Evolutionary conservation across 2,797 vertebrate genomes (phyloP).

Genomic region (Pipistrellus kuhlii): DNA sequence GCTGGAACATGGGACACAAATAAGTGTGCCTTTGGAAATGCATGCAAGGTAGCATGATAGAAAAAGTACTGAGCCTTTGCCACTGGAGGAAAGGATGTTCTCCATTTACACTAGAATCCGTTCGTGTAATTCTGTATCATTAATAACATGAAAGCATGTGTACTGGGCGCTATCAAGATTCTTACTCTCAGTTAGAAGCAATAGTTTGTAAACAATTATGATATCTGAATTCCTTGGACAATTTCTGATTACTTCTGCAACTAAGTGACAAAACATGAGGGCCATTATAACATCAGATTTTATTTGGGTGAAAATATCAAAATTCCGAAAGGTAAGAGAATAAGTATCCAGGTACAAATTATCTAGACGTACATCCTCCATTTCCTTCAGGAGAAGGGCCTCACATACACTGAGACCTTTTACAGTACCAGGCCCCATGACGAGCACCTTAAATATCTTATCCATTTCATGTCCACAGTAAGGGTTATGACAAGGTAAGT

Average conservation of each 20-base stretch:
- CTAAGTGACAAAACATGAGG: not conserved
- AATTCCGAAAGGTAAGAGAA: not conserved
- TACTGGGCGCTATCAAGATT: not conserved
- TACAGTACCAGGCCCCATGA: not conserved
- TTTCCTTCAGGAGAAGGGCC: not conserved
- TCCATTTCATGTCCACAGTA: not conserved
- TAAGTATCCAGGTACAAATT: not conserved
- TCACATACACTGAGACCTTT: not conserved
- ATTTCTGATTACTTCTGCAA: conserved; percentile 22
- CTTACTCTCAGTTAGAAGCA: not conserved
- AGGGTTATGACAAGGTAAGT: not conserved
- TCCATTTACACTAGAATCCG: conserved; percentile 58
- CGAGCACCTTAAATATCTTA: not conserved
- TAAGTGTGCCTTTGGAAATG: not conserved
- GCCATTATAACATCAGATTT: conserved; percentile 7
- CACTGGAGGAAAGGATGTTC: not conserved
- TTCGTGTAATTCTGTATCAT: not conserved
- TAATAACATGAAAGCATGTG: not conserved
- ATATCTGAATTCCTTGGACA: not conserved
- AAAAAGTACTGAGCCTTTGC: not conserved
- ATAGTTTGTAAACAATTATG: conserved; percentile 16
- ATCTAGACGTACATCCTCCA: not conserved
- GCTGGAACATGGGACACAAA: not conserved
- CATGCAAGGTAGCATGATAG: not conserved
- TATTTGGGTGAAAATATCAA: conserved; percentile 32